Base-by-base conservation (phyloP, 1,140 invertebrate genomes). In the Penaeus indicus region DNA sequence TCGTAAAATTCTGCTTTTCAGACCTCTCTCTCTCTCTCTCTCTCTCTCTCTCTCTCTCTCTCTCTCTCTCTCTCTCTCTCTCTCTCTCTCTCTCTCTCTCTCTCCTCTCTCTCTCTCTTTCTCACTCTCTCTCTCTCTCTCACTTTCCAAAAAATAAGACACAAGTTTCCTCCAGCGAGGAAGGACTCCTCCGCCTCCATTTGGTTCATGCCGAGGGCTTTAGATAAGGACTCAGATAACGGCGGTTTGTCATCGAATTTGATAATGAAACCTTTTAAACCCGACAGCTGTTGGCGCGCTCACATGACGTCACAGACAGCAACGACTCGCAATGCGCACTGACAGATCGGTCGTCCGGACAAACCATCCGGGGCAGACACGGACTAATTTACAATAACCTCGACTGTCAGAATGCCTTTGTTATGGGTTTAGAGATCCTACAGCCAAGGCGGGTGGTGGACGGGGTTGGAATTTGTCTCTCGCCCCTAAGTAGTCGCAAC, bases 261-360 rank as follows among this genome's bases (percentile, higher is more conserved):
- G 81, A 84, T 84, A 84, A 84, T 67, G 81, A 84, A 84, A 84
- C 81, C 81, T 84, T 84, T 84, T 84, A 84, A 84, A 47, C 60
- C 25, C 18, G 19, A 64, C 81, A 84, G 81, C 81, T 84, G 81
- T 63, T 38, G 62, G 79, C 54, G 54, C 61, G 79, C 54, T 62
- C 79, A 54, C 11, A 25, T 81, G 54, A 63, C 79, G 79, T 81
- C 79, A 81, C 79, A 81, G 27, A 81, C 79, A 81, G 61, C 22
- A 67, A 42, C n/a, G 62, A 42, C 8, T 27, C 62, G 62, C 81
- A 84, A 64, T 67, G 81, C 81, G 81, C 32, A 84, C 79, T 84
- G 81, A 84, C 81, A 63, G 81, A 84, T 84, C 81, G 81, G 75
- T 47, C 32, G 32, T 47, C 21, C 47, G 75, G 75, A 47, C 32